Base-by-base conservation (phyloP, 2,888 invertebrate genomes). In the Leucoptera coffeella region DNA sequence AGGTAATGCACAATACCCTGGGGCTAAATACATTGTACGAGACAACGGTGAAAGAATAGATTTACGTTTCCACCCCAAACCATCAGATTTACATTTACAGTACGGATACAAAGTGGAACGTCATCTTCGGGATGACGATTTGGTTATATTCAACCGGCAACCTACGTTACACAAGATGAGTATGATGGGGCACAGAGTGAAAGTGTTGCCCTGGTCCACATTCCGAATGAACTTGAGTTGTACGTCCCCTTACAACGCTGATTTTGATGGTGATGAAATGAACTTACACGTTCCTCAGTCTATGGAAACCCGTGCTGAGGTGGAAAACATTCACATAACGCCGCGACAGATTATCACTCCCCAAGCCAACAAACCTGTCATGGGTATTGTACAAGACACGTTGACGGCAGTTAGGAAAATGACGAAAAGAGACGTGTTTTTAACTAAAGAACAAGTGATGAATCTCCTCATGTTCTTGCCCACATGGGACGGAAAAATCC, bases 181-280 rank as follows among this genome's bases (percentile, higher is more conserved):
- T 83, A 99, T 99, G 99, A 99, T 99, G 99, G 97, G 99, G 34
- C 99, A 99, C 71, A 81, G 91, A 44, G 92, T 92, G 0, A 90
- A 91, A 57, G 95, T 99, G 6, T 67, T 99, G 30, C 99, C 99
- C 0, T 99, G 99, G 99, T 99, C 97, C 23, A 99, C 99, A 35
- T 99, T 99, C 67, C 86, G 99, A 32, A 91, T 99, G 88, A 99
- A 99, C 64, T 75, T 99, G 27, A 87, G 87, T 58, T 94, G 97
- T 47, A 99, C 99, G 0, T 95, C 97, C n/a, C 99, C 95, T 1
- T 99, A 99, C 67, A 99, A 99, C 53, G 99, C 99, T 38, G 99
- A 99, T 78, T 99, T 99, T 69, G 99, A 99, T 50, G 99, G 99
- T 2, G 99, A 99, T 50, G 99, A 99, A 74, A 99, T 99, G 99